Base-by-base conservation (phyloP, 2,113 vertebrate genomes). In the Neotoma lepida region DNA sequence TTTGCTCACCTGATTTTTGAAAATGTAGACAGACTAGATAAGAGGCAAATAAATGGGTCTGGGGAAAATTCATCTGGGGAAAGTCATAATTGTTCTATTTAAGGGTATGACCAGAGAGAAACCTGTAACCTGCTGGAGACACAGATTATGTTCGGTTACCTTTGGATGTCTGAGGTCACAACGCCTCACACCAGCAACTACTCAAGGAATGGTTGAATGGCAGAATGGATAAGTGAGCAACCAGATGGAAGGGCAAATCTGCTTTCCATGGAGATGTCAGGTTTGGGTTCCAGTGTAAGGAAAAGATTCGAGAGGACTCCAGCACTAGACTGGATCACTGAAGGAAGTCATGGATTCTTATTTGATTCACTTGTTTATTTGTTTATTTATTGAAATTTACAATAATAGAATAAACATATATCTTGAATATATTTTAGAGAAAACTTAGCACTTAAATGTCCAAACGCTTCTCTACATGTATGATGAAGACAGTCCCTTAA, bases 381-480 rank as follows among this genome's bases (percentile, higher is more conserved):
- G 89, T 97, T 97, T 96, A 92, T 97, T 97, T 96, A 94, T 95
- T 97, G 94, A 97, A 97, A 96, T 96, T 81, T 97, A 97, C 96
- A 97, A 96, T 97, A 97, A 93, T 97, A 97, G 97, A 97, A 97
- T 97, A 97, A 97, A 95, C 97, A 97, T 97, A 92, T 97, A 97
- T 97, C 64, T 96, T 91, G 93, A 93, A 96, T 97, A 97, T 97
- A 97, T 58, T 95, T 97, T 95, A 86, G 96, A 97, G 95, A 96
- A 97, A 96, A 96, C 95, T 93, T 91, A 97, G 90, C 93, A 96
- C 81, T 95, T 96, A 81, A 94, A 94, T 93, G 84, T 93, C 93
- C 56, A 95, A 78, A 91, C 86, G 86, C 30, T 95, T 96, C 89
- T 97, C 94, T 96, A 96, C 91, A 94, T 58, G 92, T 96, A 82